These are phyloP conservation scores for Uloborus plumipes DNA, from an alignment of 2,888 invertebrate genomes.

Conservation along the genomic window DNA sequence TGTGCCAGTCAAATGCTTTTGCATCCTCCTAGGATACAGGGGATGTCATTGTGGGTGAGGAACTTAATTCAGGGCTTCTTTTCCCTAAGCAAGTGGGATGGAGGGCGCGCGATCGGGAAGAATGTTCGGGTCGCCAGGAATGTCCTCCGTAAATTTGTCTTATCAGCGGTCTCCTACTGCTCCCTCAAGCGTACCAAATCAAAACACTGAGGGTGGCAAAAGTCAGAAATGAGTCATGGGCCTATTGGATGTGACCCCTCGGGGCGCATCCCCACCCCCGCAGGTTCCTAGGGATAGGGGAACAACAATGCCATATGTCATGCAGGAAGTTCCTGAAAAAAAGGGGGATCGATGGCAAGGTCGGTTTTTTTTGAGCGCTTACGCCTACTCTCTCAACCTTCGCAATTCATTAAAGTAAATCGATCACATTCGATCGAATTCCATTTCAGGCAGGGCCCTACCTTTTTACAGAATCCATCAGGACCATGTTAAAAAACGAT, in stretches of 20 bases:
- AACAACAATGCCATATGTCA: constrained; percentile 32
- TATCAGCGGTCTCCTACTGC: constrained; percentile 4
- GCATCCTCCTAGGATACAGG: too few species aligned
- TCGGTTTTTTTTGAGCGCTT: constrained; percentile 21
- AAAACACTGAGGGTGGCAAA: constrained; percentile 35
- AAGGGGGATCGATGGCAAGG: constrained; percentile 1
- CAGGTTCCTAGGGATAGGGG: constrained; percentile 7
- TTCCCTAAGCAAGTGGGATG: neutral
- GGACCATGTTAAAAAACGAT: constrained; percentile 25
- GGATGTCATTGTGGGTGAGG: too few species aligned
- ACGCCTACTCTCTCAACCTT: constrained; percentile 25
- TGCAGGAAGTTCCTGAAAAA: constrained; percentile 15
- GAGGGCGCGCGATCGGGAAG: neutral
- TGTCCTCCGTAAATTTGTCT: constrained; percentile 15
- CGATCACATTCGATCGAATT: constrained; percentile 24
- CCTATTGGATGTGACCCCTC: constrained; percentile 40
- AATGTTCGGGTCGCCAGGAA: constrained; percentile 10
- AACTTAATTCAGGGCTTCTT: too few species aligned
- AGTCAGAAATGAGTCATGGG: constrained; percentile 41
- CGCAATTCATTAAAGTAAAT: constrained; percentile 22
- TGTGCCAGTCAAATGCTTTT: neutral
- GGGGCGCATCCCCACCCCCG: constrained; percentile 22
- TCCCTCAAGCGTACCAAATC: constrained; percentile 13
- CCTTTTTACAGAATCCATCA: constrained; percentile 8
- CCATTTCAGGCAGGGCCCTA: constrained; percentile 5